Percentiles rank a stretch among this genome's conserved stretches.
Evolutionary conservation across 2,797 vertebrate species (phyloP).

Genomic region (Sternotherus odoratus): DNA sequence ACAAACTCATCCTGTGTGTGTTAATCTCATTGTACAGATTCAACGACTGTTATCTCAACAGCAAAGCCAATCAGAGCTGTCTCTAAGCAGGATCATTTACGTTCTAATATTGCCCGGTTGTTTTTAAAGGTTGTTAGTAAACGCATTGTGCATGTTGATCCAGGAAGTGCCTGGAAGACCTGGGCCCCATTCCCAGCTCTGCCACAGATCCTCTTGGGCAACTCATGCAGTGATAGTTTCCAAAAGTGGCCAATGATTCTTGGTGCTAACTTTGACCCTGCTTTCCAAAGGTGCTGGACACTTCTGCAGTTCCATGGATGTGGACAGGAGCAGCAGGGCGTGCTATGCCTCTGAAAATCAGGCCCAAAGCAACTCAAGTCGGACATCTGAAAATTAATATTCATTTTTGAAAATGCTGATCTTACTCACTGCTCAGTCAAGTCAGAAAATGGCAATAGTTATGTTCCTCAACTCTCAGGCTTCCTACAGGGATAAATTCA

Average conservation of each 20-base stretch:
- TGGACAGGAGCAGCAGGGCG: not conserved
- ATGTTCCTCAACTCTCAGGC: not conserved
- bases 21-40: not conserved
- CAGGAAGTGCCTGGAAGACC: not conserved
- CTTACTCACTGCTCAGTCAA: not conserved
- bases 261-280: not conserved
- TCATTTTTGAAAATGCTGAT: not conserved
- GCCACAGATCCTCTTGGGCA: not conserved
- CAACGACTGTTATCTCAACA: not conserved
- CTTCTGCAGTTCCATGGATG: not conserved
- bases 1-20: not conserved
- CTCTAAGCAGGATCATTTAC: not conserved
- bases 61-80: not conserved
- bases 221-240: not conserved
- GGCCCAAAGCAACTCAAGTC: not conserved
- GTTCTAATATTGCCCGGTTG: not conserved
- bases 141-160: not conserved
- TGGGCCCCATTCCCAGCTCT: not conserved
- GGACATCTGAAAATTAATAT: not conserved
- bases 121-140: not conserved
- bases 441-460: not conserved
- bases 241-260: not conserved
- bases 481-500: not conserved
- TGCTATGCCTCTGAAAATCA: not conserved
- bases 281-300: not conserved